A percentile compares a stretch with the other conserved stretches of the same genome.
Evolutionary conservation across 2,888 invertebrate species (phyloP).

Genomic region (Chymomyza caudatula): DNA sequence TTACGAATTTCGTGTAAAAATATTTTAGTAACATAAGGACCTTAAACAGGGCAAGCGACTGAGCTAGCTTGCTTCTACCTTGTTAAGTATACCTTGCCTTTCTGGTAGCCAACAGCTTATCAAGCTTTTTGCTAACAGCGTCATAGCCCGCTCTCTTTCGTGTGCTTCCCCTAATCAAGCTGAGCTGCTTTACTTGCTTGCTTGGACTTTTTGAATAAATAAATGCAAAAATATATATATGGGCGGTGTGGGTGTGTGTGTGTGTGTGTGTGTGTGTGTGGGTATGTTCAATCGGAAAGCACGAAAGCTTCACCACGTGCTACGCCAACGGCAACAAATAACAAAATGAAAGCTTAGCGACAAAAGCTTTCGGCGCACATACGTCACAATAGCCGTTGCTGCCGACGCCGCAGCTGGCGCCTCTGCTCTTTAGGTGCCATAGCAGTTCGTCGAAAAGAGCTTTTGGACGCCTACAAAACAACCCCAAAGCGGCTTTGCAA

Average conservation of each 20-base stretch:
- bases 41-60: no score
- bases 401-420: conserved; percentile 22
- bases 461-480: conserved; percentile 67
- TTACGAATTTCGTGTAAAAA: no score
- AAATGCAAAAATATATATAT: neutral
- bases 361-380: conserved; percentile 15
- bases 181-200: neutral
- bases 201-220: neutral
- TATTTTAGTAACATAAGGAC: no score
- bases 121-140: no score
- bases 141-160: no score
- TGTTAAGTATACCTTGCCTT: no score
- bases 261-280: no score
- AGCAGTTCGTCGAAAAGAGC: conserved; percentile 48
- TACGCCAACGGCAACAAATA: conserved; percentile 4
- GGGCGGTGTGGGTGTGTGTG: neutral
- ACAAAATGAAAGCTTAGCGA: conserved; percentile 11
- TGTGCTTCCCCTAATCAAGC: no score
- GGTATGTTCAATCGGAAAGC: neutral
- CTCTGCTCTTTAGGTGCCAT: conserved; percentile 22
- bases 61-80: no score
- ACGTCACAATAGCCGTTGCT: conserved; percentile 2
- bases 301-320: neutral
- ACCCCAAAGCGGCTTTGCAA: conserved; percentile 72
- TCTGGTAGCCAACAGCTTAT: no score